Evolutionary conservation across 53 echinoderm and acorn worm genomes (phyloP).

Genomic region (Echinometra lucunter): DNA sequence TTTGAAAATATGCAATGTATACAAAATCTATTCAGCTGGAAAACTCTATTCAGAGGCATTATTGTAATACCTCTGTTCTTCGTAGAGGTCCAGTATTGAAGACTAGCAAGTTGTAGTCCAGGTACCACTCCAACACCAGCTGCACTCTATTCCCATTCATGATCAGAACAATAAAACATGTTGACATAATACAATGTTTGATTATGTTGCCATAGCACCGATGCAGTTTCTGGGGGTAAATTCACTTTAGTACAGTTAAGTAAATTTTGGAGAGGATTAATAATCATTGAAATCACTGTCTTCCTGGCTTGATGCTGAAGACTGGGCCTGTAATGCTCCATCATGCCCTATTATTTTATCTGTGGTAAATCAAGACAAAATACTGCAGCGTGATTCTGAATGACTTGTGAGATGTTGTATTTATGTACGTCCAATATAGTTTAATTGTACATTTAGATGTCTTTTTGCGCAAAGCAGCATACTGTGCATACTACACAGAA

Average conservation of each 20-base stretch:
- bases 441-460: too few species aligned
- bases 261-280: background rate
- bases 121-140: constrained; percentile 31
- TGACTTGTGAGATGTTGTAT: too few species aligned
- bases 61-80: too few species aligned
- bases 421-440: too few species aligned
- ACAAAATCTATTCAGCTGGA: too few species aligned
- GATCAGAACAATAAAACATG: constrained; percentile 7
- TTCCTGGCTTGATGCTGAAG: background rate
- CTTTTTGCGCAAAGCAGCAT: too few species aligned
- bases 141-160: constrained; percentile 6
- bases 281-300: background rate
- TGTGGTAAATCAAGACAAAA: background rate
- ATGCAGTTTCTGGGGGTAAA: background rate
- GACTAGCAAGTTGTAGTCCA: background rate
- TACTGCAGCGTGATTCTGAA: background rate
- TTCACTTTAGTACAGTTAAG: background rate
- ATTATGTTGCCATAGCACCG: constrained; percentile 18
- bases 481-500: background rate
- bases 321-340: background rate
- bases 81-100: background rate
- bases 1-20: too few species aligned
- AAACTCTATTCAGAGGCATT: too few species aligned
- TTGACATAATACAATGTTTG: constrained; percentile 29
- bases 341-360: background rate